Conservation (phyloP, 2,113 vertebrate genomes). For the Eurystomus gularis region DNA sequence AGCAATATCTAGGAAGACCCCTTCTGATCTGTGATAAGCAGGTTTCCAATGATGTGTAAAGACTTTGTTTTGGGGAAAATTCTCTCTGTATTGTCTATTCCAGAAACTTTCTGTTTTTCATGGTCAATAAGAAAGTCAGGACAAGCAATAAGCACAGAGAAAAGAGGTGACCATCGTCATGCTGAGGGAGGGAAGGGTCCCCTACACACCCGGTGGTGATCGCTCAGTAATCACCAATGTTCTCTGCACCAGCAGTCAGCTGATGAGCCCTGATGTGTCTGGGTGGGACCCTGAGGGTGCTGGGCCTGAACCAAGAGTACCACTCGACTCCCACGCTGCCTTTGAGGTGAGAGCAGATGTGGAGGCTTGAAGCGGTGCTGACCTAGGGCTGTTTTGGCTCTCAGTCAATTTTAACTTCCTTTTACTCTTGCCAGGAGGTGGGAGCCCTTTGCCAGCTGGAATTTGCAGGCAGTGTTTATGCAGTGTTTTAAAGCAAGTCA, state of each 20-base stretch:
- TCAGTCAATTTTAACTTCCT: background rate
- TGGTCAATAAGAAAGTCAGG: background rate
- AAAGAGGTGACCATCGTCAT: background rate
- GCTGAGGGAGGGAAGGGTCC: background rate
- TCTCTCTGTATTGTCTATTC: background rate
- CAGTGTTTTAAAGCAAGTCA: background rate
- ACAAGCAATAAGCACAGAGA: background rate
- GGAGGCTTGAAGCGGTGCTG: background rate
- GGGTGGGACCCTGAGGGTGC: background rate
- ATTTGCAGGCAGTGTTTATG: background rate
- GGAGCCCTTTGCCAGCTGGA: background rate
- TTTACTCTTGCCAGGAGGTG: background rate
- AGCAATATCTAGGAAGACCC: rapidly evolving
- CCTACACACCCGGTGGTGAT: rapidly evolving
- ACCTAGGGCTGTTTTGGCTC: background rate
- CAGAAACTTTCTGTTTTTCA: background rate
- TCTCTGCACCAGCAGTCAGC: background rate
- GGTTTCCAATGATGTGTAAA: background rate
- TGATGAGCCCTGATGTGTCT: background rate
- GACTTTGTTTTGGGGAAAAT: background rate
- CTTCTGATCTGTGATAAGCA: background rate
- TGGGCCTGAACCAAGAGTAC: background rate
- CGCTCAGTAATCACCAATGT: rapidly evolving
- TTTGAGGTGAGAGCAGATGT: background rate
- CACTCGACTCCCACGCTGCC: background rate